Conservation (phyloP, 2,888 invertebrate species). For the Drosophila anomalata region DNA sequence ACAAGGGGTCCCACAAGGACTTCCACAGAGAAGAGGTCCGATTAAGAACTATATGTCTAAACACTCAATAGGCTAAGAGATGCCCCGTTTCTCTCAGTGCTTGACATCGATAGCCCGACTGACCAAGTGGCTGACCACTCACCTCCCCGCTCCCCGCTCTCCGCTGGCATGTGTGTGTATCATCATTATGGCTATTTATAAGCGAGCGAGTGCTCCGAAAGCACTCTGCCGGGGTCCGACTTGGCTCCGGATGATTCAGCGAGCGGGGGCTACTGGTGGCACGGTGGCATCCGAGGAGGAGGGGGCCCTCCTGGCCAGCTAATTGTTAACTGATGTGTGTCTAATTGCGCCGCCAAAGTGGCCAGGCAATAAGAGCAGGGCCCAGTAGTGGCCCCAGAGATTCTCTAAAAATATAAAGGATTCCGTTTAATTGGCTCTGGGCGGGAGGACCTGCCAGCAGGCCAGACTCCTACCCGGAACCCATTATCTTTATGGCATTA, state of each 20-base stretch:
- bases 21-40: no score
- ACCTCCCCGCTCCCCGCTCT: slow-evolving; percentile 1
- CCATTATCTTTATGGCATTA: background rate
- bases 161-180: background rate
- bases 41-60: no score
- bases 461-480: no score
- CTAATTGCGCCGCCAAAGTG: slow-evolving; percentile 79
- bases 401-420: background rate
- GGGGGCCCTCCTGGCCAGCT: slow-evolving; percentile 44
- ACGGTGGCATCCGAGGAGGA: no score
- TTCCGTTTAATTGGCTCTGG: background rate
- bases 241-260: background rate
- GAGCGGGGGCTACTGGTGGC: background rate
- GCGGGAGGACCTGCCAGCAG: background rate
- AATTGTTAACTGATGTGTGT: slow-evolving; percentile 83
- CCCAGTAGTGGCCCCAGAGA: no score
- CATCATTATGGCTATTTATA: slow-evolving; percentile 49
- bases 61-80: no score
- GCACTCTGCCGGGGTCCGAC: slow-evolving; percentile 27
- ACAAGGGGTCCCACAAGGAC: no score
- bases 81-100: slow-evolving; percentile 4
- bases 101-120: slow-evolving; percentile 69
- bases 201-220: slow-evolving; percentile 34
- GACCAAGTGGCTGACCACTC: slow-evolving; percentile 63
- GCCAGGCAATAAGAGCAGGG: slow-evolving; percentile 76